These are phyloP conservation scores for Darevskia nairensis DNA, from an alignment of 2,797 vertebrate genomes.

Conservation along the genomic window DNA sequence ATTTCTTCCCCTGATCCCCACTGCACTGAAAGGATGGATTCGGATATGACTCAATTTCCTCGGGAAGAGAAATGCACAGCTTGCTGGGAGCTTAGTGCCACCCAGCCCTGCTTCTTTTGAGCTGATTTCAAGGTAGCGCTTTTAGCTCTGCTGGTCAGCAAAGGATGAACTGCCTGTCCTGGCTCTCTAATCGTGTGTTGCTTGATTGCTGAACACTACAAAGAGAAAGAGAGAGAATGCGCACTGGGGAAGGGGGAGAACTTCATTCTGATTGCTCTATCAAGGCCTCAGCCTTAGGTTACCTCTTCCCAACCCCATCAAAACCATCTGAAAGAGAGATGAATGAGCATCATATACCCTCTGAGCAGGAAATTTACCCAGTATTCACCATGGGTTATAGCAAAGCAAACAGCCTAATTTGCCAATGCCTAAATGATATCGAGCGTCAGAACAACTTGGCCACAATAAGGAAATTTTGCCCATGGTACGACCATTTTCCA, in stretches of 20 bases:
- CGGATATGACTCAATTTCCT: background rate
- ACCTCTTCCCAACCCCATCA: slow-evolving; percentile 24
- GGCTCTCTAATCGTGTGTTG: slow-evolving; percentile 26
- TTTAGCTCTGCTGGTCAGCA: background rate
- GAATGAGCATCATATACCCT: slow-evolving; percentile 17
- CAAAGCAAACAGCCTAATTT: too few species aligned
- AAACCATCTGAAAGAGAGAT: slow-evolving; percentile 24
- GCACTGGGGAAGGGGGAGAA: background rate
- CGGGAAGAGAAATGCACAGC: background rate
- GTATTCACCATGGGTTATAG: too few species aligned
- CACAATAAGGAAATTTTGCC: too few species aligned
- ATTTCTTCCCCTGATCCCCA: background rate
- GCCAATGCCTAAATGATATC: too few species aligned
- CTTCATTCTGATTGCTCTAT: slow-evolving; percentile 33
- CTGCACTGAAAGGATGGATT: background rate
- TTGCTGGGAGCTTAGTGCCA: background rate
- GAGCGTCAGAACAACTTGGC: too few species aligned
- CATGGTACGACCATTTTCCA: too few species aligned
- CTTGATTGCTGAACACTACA: slow-evolving; percentile 2
- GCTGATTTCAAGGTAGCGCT: slow-evolving; percentile 25
- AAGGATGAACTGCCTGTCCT: slow-evolving; percentile 20
- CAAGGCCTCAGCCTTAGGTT: slow-evolving; percentile 27
- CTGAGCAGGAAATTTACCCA: slow-evolving; percentile 19
- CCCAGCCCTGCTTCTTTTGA: background rate
- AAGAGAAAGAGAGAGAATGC: background rate